Evolutionary conservation across 1,140 invertebrate species (phyloP), one percentile per base, ranked within the genome.

Genomic region (Steinernema khuongi): DNA sequence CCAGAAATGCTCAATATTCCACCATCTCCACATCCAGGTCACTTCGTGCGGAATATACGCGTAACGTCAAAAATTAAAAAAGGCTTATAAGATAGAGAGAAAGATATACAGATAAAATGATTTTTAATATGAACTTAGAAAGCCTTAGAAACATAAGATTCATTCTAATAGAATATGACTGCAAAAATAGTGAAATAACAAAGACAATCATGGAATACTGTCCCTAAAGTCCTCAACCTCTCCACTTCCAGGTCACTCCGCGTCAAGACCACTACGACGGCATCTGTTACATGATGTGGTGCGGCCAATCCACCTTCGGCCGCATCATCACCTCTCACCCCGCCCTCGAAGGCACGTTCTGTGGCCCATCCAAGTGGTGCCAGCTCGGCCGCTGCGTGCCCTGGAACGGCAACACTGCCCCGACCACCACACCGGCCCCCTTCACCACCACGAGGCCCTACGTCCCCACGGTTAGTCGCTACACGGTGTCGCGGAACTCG

Each of bases 221-320:
- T 19, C 32, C 14, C 41, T 19, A 36, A 33, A 19, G 41, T 17
- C 44, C 60, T 31, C 17, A 43, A 31, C 60, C 69, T 44, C 69
- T 50, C 26, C 30, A 72, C 68, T 69, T 76, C 26, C 83, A 84
- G 76, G 81, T 84, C 14, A 79, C 83, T 50, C 84, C 83, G 32
- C 70, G 83, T 26, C 74, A 79, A 31, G 83, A 85, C 68, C 77
- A 81, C 68, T 83, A 85, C 67, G 83, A 85, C 74, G 83, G 84
- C 18, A 85, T 84, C 44, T 84, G 83, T 68, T 83, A 85, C 69
- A 85, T 85, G 83, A 84, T 84, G 80, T 84, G 83, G 83, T 84
- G 83, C 75, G 83, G 83, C 41, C 81, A 83, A 36, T 74, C 77
- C 1, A 68, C 50, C 14, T 84, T 80, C 50, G 83, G 83, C 28